Conservation (phyloP, 2,113 vertebrate species). For the Oenanthe melanoleuca region DNA sequence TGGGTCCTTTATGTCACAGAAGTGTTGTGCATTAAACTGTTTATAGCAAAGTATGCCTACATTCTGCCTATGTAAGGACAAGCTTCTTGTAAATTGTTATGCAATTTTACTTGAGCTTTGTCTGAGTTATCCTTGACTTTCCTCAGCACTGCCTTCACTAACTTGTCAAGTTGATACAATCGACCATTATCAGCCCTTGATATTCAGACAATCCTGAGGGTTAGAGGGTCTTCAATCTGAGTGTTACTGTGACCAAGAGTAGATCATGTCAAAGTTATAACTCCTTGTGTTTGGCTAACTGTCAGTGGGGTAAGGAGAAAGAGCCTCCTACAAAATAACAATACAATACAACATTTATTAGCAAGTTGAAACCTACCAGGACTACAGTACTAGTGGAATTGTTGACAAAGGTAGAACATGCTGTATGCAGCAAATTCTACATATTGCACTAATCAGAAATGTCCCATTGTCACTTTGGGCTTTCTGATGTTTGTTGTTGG, state of each 20-base stretch:
- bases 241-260: not conserved
- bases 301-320: not conserved
- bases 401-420: not conserved
- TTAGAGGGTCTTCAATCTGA: not conserved
- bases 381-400: not conserved
- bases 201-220: not conserved
- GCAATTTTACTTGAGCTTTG: not conserved
- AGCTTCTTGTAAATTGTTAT: not conserved
- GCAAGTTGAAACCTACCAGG: not conserved
- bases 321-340: not conserved
- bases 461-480: not conserved
- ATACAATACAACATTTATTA: not conserved
- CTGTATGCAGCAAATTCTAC: not conserved
- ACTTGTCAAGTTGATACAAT: not conserved
- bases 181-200: not conserved
- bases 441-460: not conserved
- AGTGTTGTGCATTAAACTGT: not conserved
- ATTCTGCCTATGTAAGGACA: not conserved
- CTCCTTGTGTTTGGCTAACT: not conserved
- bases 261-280: not conserved
- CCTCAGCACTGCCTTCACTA: not conserved
- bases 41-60: not conserved
- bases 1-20: accelerated
- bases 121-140: not conserved
- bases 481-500: not conserved